These are phyloP conservation scores for Muricea muricata DNA, from an alignment of 92 coral and sea anemone genomes.

Conservation along the genomic window DNA sequence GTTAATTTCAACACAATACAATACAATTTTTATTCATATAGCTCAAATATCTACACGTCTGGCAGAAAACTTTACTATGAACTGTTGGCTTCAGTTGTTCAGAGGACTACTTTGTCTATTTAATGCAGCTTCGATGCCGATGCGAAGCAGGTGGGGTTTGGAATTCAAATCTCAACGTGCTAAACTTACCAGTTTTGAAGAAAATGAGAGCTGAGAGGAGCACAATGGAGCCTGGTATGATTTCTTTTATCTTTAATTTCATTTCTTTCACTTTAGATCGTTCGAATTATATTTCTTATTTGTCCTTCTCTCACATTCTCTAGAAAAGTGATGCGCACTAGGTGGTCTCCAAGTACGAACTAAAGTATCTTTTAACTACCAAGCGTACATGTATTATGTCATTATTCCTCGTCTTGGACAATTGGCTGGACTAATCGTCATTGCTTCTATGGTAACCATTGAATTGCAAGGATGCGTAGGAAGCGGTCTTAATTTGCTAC, in stretches of 20 bases:
- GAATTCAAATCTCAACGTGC: background rate
- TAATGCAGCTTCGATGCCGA: too few species aligned
- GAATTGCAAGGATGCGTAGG: slow-evolving; percentile 12
- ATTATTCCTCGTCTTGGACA: slow-evolving; percentile 24
- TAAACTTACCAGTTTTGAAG: slow-evolving; percentile 8
- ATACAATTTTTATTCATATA: too few species aligned
- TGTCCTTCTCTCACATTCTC: too few species aligned
- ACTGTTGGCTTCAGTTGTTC: too few species aligned
- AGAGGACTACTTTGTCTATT: too few species aligned
- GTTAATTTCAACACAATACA: background rate
- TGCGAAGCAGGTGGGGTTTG: too few species aligned
- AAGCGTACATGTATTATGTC: slow-evolving; percentile 6
- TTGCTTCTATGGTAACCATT: slow-evolving; percentile 14
- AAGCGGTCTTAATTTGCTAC: background rate
- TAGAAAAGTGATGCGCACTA: background rate
- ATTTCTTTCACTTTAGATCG: background rate
- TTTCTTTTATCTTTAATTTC: background rate
- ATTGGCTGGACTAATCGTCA: slow-evolving; percentile 19
- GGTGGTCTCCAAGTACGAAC: background rate
- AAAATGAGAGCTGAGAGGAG: background rate
- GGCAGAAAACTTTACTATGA: background rate
- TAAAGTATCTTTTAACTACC: background rate
- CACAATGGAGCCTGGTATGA: background rate
- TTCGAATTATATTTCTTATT: background rate
- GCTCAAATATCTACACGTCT: background rate